Conservation (phyloP, 2,797 vertebrate genomes). For the Ctenopoma kingsleyae region DNA sequence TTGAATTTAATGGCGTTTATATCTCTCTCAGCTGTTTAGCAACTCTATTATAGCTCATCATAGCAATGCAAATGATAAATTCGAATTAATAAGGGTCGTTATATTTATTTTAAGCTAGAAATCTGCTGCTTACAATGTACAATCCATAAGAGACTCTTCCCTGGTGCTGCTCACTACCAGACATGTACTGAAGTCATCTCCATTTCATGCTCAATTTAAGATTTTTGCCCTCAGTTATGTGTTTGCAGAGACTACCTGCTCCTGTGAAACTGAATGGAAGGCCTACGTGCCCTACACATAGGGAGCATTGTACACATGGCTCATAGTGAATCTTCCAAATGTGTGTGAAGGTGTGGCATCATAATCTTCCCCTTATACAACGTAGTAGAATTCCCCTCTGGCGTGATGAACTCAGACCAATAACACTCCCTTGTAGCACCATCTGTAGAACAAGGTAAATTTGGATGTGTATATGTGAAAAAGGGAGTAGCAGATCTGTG, state of each 20-base stretch:
- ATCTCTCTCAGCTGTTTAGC: too few relatives aligned
- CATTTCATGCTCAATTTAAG: too few relatives aligned
- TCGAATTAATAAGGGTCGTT: too few relatives aligned
- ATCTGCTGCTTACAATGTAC: not conserved
- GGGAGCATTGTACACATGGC: not conserved
- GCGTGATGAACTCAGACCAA: slow-evolving; percentile 30
- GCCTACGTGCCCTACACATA: not conserved
- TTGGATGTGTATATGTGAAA: not conserved
- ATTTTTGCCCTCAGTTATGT: too few relatives aligned
- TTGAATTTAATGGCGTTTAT: too few relatives aligned
- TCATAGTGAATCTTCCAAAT: slow-evolving; percentile 1
- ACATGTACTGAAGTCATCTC: not conserved
- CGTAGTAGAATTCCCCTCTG: slow-evolving; percentile 36
- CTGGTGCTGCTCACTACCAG: not conserved
- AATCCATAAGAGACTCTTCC: too few relatives aligned
- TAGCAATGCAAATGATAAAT: too few relatives aligned
- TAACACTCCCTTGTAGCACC: slow-evolving; percentile 40
- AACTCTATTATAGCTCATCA: too few relatives aligned
- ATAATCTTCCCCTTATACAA: slow-evolving; percentile 17
- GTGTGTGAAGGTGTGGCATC: slow-evolving; percentile 40
- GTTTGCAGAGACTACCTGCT: not conserved
- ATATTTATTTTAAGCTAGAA: not conserved
- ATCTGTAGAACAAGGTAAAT: slow-evolving; percentile 32
- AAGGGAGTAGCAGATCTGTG: slow-evolving; percentile 19
- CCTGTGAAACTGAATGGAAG: not conserved